Conservation (phyloP, 2,888 invertebrate species). For the Lasioglossum zephyrum region DNA sequence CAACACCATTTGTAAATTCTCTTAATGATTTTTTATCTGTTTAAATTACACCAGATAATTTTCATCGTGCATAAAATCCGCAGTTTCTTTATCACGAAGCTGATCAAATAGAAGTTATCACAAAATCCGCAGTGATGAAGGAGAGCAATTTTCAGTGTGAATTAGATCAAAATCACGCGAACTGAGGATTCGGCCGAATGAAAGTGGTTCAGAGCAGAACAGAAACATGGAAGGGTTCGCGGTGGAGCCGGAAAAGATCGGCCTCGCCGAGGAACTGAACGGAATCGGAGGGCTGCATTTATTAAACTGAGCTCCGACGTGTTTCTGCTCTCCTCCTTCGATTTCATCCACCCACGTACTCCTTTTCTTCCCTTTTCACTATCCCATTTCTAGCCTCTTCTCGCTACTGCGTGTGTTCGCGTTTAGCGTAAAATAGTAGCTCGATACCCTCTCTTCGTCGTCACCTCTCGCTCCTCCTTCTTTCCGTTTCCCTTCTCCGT, state of each 20-base stretch:
- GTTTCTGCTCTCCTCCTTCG: slow-evolving; percentile 49
- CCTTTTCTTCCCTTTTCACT: slow-evolving; percentile 27
- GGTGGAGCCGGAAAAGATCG: slow-evolving; percentile 22
- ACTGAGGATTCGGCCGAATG: not conserved
- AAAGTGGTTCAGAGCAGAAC: not conserved
- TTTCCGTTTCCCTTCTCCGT: not conserved
- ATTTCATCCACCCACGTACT: slow-evolving; percentile 38
- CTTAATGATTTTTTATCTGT: no score
- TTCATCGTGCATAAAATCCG: not conserved
- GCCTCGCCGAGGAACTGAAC: slow-evolving; percentile 14
- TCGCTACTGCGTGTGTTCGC: slow-evolving; percentile 32
- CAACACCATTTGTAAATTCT: no score
- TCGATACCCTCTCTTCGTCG: slow-evolving; percentile 62
- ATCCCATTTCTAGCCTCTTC: slow-evolving; percentile 16
- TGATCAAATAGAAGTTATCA: not conserved
- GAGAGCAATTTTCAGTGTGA: not conserved
- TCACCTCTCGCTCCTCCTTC: slow-evolving; percentile 21
- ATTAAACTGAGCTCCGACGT: slow-evolving; percentile 78
- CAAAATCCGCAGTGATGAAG: no score
- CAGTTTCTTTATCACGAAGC: not conserved
- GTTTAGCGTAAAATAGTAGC: slow-evolving; percentile 65
- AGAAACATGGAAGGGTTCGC: slow-evolving; percentile 11
- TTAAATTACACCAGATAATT: not conserved
- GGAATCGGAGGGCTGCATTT: slow-evolving; percentile 78
- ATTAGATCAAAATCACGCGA: not conserved